A percentile compares a stretch with the other conserved stretches of the same genome.
These are phyloP conservation scores for Epizoanthus rinbou DNA, from an alignment of 92 coral and sea anemone species.

Conservation along the genomic window DNA sequence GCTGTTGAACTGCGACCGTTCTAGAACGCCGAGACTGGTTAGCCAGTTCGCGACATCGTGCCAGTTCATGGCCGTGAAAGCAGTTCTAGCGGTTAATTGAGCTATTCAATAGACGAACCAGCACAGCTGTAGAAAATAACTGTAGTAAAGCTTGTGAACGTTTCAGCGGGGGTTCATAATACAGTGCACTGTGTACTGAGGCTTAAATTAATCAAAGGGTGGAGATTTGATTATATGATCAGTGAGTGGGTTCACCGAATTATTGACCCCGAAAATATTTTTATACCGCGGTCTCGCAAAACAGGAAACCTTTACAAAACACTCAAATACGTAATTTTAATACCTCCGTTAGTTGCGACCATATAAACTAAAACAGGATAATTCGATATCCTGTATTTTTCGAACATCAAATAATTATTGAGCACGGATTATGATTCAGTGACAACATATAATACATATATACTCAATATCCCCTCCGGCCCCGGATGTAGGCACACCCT, in stretches of 20 bases:
- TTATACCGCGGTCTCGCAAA: too few species aligned
- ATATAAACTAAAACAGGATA: too few species aligned
- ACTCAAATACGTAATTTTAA: too few species aligned
- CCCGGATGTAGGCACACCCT: too few species aligned
- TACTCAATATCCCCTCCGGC: too few species aligned
- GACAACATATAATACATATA: too few species aligned
- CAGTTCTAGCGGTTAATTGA: constrained; percentile 8
- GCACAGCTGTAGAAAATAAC: constrained; percentile 6
- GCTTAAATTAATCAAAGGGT: constrained; percentile 1
- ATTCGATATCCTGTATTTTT: too few species aligned
- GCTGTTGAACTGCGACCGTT: constrained; percentile 43
- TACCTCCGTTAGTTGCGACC: too few species aligned
- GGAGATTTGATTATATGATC: neutral
- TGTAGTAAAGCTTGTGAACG: constrained; percentile 1
- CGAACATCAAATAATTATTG: too few species aligned
- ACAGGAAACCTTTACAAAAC: too few species aligned
- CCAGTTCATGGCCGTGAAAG: neutral
- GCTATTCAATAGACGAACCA: neutral
- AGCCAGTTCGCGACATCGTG: constrained; percentile 63
- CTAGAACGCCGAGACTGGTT: constrained; percentile 63
- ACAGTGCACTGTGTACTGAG: neutral
- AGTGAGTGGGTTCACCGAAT: constrained; percentile 27
- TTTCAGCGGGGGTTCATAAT: constrained; percentile 39
- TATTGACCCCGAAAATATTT: constrained; percentile 33
- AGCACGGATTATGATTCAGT: too few species aligned